Conservation (phyloP, 1,140 invertebrate genomes). For the Nasonia vitripennis region DNA sequence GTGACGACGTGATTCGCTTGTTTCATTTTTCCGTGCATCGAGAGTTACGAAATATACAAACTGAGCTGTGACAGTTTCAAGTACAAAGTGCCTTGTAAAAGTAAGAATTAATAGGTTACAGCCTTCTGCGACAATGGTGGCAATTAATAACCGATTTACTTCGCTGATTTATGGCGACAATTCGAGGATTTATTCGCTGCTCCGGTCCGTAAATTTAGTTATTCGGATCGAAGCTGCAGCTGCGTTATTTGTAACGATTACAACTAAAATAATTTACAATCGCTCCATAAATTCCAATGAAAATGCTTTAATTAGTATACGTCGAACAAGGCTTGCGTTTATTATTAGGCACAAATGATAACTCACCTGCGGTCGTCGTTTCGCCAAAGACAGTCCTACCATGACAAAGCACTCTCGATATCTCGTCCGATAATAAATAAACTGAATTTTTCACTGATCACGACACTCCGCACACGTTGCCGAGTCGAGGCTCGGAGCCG, state of each 20-base stretch:
- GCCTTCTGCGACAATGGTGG: background rate
- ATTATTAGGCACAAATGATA: background rate
- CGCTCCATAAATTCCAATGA: background rate
- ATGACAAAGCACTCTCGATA: too few relatives aligned
- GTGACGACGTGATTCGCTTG: background rate
- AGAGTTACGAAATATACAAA: background rate
- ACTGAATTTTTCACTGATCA: background rate
- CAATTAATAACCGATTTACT: constrained; percentile 24
- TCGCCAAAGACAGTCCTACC: background rate
- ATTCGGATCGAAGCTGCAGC: background rate
- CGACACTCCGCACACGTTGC: too few relatives aligned
- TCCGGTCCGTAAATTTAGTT: background rate
- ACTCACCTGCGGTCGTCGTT: background rate
- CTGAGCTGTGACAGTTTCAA: background rate
- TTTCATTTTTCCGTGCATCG: background rate
- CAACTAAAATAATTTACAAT: background rate
- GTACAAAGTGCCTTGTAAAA: background rate
- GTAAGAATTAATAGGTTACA: background rate
- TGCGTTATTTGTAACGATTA: background rate
- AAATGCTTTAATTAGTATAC: background rate
- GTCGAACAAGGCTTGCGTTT: background rate
- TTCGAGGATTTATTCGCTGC: background rate
- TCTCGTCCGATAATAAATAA: too few relatives aligned
- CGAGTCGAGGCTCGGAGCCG: background rate
- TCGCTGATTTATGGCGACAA: constrained; percentile 24